Percentiles rank a stretch among this genome's conserved stretches.
phyloP scores from a whole-genome alignment of 92 coral and sea anemone genomes.

The Epizoanthus fatuus region DNA sequence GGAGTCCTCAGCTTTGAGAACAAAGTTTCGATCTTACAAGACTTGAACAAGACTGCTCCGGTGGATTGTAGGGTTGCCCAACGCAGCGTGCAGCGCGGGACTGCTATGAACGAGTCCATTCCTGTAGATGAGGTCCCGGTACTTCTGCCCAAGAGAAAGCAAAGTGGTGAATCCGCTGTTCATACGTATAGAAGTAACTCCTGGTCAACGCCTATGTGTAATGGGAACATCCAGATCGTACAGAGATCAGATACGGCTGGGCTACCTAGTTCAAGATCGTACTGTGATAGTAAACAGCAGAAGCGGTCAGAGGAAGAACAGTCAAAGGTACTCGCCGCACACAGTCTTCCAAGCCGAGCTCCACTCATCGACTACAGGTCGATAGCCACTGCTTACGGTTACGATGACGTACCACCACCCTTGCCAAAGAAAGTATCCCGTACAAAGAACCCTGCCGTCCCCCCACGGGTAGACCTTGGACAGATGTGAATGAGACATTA shows the following conservation, averaged over 20 bases:
- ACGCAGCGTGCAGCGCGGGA: background rate
- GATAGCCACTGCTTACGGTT: slow-evolving; percentile 9
- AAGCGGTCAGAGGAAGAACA: background rate
- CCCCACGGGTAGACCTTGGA: slow-evolving; percentile 30
- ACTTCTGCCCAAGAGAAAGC: slow-evolving; percentile 24
- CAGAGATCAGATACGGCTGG: background rate
- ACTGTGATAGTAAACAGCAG: background rate
- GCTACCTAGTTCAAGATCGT: background rate
- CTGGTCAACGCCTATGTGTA: slow-evolving; percentile 7
- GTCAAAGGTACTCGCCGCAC: slow-evolving; percentile 1
- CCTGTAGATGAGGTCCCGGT: slow-evolving; percentile 30
- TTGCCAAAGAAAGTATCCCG: slow-evolving; percentile 45
- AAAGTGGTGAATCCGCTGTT: background rate
- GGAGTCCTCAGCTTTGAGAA: background rate
- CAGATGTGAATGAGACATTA: background rate
- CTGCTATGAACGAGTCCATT: slow-evolving; percentile 38
- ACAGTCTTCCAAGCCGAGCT: slow-evolving; percentile 31
- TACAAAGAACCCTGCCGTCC: slow-evolving; percentile 24
- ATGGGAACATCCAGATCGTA: background rate
- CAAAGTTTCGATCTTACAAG: background rate
- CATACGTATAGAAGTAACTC: slow-evolving; percentile 1
- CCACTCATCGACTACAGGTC: slow-evolving; percentile 17
- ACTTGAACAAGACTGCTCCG: background rate
- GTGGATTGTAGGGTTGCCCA: background rate
- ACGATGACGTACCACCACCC: slow-evolving; percentile 27